These are phyloP conservation scores for Ostrea denselamellosa DNA, from an alignment of 1,140 invertebrate species.

Conservation along the genomic window DNA sequence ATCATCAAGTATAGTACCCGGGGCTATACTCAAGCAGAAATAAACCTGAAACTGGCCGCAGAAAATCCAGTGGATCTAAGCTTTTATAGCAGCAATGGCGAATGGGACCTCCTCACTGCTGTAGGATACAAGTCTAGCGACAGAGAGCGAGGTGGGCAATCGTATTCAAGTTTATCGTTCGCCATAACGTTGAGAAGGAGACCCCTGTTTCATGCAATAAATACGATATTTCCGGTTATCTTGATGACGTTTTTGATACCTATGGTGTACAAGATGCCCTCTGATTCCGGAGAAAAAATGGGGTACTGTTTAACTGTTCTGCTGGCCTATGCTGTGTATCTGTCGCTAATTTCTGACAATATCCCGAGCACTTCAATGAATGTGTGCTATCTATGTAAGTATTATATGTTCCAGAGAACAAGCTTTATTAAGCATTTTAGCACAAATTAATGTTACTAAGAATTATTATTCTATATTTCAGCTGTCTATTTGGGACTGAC, in stretches of 20 bases:
- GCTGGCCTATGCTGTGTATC: constrained; percentile 60
- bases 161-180: constrained; percentile 58
- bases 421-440: neutral
- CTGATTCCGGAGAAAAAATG: constrained; percentile 67
- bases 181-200: constrained; percentile 54
- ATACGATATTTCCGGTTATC: constrained; percentile 62
- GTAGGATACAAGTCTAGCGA: neutral
- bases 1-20: constrained; percentile 46
- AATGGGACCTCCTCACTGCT: constrained; percentile 48
- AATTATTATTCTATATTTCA: constrained; percentile 12
- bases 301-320: constrained; percentile 65
- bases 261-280: constrained; percentile 61
- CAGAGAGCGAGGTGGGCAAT: constrained; percentile 27
- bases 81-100: constrained; percentile 52
- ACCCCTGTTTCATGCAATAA: constrained; percentile 57
- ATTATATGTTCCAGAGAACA: neutral
- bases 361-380: constrained; percentile 62
- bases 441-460: neutral
- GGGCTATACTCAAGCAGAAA: constrained; percentile 50
- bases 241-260: constrained; percentile 64
- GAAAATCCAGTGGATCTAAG: constrained; percentile 28
- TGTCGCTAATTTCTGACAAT: constrained; percentile 60
- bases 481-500: constrained; percentile 50
- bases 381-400: constrained; percentile 55
- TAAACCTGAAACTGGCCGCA: neutral